phyloP scores from a whole-genome alignment of 2,113 vertebrate genomes.

The Acanthisitta chloris region DNA sequence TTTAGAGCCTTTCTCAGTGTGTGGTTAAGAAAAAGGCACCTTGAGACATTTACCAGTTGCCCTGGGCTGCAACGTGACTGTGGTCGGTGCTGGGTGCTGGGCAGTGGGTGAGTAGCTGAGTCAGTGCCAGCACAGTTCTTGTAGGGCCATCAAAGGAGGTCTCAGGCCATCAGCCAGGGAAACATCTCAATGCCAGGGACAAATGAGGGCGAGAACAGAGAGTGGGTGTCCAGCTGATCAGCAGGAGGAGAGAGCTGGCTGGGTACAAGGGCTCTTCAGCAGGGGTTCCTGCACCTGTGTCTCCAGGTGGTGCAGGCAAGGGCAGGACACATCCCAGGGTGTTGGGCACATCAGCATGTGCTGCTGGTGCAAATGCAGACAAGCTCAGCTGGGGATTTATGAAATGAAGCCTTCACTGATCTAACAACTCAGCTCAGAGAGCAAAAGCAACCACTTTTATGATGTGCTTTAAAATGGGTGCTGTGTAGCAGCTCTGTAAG shows the following conservation, averaged over 20 bases:
- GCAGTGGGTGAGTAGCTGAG: neutral
- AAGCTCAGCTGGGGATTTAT: neutral
- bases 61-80: neutral
- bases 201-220: neutral
- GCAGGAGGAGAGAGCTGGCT: neutral
- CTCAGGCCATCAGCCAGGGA: neutral
- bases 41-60: neutral
- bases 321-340: neutral
- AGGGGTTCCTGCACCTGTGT: accelerated
- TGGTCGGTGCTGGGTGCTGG: accelerated
- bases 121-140: neutral
- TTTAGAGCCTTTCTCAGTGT: neutral
- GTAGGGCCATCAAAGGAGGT: neutral
- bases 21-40: neutral
- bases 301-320: neutral
- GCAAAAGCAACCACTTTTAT: neutral
- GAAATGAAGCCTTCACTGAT: neutral
- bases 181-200: neutral
- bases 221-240: neutral
- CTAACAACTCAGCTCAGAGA: neutral
- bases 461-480: neutral
- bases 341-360: accelerated
- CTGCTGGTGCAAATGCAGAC: neutral
- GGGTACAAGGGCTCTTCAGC: neutral
- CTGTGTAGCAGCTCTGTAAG: neutral